Evolutionary conservation across 2,888 invertebrate genomes (phyloP), one percentile per base, ranked within the genome.

Genomic region (Marronus borbonicus): DNA sequence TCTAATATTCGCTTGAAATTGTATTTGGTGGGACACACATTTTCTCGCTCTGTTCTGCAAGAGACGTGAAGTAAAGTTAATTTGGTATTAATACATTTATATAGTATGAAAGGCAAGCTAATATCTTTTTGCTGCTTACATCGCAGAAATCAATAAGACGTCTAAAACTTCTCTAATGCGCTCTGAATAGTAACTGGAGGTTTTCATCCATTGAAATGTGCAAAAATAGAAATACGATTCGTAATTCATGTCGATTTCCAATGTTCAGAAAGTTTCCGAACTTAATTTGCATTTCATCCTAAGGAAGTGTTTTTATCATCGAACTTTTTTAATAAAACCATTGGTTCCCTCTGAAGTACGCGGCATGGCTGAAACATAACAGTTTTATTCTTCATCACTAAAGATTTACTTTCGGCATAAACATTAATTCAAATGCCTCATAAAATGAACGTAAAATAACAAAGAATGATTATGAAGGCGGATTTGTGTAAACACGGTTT

Each of bases 271-370:
- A 74, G 20, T 44, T 74, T 20, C 24, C 60, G 39, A 62, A 74
- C 60, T 44, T 60, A 39, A 74, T 74, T 74, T 74, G 72, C 72
- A 74, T 74, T 60, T 74, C 58, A 60, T 60, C 72, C 60, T 44
- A 39, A 44, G 44, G 39, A 74, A 74, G 60, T 74, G 72, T 60
- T 74, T 74, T 74, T 74, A 74, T 49, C 72, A 74, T 74, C 72
- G 60, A 74, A 74, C 72, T 74, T 74, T 70, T 74, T 74, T 74
- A 74, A 74, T 74, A 74, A 74, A 74, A 74, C 31, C 50, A 24
- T 20, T n/a, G 68, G 44, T 50, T 44, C 24, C 24, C 44, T 74
- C 60, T 60, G 72, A 60, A 60, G 72, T 74, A 44, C 60, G 72
- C 72, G 72, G 72, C 60, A 39, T 31, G 72, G 60, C 60, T 44